A percentile compares a stretch with the other conserved stretches of the same genome.
These are phyloP conservation scores for Potorous gilbertii DNA, from an alignment of 2,797 vertebrate species.

Conservation along the genomic window DNA sequence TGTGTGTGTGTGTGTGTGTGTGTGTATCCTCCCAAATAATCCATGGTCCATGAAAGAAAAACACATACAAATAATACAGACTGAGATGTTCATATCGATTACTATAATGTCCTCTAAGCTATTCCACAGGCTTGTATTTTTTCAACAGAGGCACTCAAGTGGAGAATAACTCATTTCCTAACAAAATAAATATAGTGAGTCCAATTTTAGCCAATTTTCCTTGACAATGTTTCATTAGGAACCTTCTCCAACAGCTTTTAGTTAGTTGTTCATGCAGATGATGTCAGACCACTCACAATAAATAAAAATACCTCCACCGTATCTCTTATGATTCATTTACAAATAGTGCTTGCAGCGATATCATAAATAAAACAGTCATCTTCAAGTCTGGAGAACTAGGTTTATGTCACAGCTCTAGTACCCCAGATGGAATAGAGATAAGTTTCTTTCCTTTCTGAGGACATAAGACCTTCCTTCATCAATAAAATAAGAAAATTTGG, in stretches of 20 bases:
- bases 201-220: neutral
- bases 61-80: neutral
- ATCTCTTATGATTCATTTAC: neutral
- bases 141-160: slow-evolving; percentile 1
- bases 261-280: neutral
- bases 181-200: neutral
- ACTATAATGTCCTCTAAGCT: rapidly evolving
- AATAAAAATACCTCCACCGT: neutral
- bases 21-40: neutral
- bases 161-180: slow-evolving; percentile 23
- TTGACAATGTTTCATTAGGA: no score
- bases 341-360: neutral
- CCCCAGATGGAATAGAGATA: neutral
- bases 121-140: neutral
- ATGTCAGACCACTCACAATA: neutral
- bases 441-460: neutral
- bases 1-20: no score
- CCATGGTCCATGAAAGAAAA: neutral
- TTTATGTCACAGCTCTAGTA: neutral
- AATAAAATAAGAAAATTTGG: neutral
- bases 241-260: no score
- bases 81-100: slow-evolving; percentile 16
- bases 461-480: neutral
- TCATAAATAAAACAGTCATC: neutral
- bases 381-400: neutral